Conservation (phyloP, 2,797 vertebrate species). For the Spea hammondii region DNA sequence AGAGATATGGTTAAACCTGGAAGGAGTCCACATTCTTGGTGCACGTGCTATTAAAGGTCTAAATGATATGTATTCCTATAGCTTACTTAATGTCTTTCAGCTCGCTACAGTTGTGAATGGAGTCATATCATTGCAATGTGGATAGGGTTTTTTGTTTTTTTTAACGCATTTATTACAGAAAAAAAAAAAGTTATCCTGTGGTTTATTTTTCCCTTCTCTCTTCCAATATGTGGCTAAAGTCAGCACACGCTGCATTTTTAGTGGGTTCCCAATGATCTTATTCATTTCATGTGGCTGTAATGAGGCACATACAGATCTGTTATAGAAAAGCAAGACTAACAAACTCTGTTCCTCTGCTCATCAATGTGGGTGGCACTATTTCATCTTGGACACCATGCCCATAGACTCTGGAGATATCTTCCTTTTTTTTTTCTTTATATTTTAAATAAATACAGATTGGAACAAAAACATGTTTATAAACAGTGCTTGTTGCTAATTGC, state of each 20-base stretch:
- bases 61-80: not conserved
- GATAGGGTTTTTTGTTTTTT: slow-evolving; percentile 18
- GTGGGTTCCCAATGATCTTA: slow-evolving; percentile 50
- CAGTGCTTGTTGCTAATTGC: not conserved
- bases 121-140: slow-evolving; percentile 28
- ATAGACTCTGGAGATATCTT: not conserved
- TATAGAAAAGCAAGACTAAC: slow-evolving; percentile 47
- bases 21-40: not conserved
- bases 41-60: slow-evolving; percentile 6
- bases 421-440: slow-evolving; percentile 2
- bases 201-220: slow-evolving; percentile 47
- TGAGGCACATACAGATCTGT: slow-evolving; percentile 49
- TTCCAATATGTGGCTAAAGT: slow-evolving; percentile 51
- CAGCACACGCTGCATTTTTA: slow-evolving; percentile 50
- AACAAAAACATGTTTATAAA: not conserved
- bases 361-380: slow-evolving; percentile 41
- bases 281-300: slow-evolving; percentile 52
- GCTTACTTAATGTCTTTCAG: slow-evolving; percentile 26
- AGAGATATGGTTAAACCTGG: not conserved
- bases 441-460: not conserved
- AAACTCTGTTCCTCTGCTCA: slow-evolving; percentile 36
- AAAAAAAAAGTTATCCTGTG: slow-evolving; percentile 48
- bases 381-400: slow-evolving; percentile 1
- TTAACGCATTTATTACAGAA: slow-evolving; percentile 46
- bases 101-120: slow-evolving; percentile 22